Base-by-base conservation (phyloP, 2,113 vertebrate genomes). In the Toxostoma redivivum region DNA sequence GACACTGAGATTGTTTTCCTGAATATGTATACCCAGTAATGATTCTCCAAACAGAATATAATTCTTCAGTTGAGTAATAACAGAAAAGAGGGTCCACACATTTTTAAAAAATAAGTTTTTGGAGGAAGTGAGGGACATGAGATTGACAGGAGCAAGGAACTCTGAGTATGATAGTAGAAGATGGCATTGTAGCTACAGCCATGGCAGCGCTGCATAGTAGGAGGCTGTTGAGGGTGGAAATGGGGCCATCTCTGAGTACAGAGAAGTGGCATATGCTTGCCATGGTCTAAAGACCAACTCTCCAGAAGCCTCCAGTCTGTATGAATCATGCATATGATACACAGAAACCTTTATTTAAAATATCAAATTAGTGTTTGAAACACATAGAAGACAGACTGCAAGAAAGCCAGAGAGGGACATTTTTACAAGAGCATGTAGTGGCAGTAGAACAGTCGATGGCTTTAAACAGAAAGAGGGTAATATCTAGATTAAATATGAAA, bases 191-290 rank as follows among this genome's bases (percentile, higher is more conserved):
- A 57, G 7, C 17, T 54, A n/a, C 17, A 74, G 47, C 10, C 31
- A 22, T 5, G 33, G 31, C 27, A 53, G 3, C 11, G 11, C 12
- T 84, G 51, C 10, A 15, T 7, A 44, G 19, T 31, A 51, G 47
- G 35, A 58, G 9, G 47, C 30, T 37, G 20, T 11, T 24, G 23
- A 65, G 18, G 7, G 14, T 9, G 51, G 60, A 62, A 88, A 64
- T 14, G 40, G 10, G 8, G 7, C 19, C 28, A 21, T 9, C 1
- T 1, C 2, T 45, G 19, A 31, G 16, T 16, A 64, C 7, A 53
- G 3, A 45, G 25, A 78, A 78, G 53, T 40, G 11, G 3, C 3
- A 37, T 54, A 58, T 22, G 9, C 14, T 48, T 19, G 0, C 7
- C 9, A 15, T 33, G 7, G 13, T 73, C 92, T 67, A 71, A 71